Conservation (phyloP, 2,797 vertebrate species). For the Phaenicophaeus curvirostris region DNA sequence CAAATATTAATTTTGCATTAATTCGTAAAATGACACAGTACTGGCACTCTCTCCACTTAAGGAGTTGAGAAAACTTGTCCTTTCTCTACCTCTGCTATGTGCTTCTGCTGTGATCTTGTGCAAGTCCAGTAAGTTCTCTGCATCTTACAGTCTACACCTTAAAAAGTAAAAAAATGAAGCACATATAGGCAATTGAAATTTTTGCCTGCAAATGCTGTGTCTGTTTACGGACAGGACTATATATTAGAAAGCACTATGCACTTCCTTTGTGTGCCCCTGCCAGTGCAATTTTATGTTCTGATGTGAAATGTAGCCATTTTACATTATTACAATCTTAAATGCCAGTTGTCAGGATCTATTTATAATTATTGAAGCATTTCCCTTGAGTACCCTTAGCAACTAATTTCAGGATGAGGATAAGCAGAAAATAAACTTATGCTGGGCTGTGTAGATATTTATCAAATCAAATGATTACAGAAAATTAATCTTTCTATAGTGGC, state of each 20-base stretch:
- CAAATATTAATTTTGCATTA: background rate
- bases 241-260: background rate
- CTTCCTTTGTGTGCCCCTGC: background rate
- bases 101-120: background rate
- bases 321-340: constrained; percentile 26
- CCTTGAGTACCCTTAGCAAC: constrained; percentile 42
- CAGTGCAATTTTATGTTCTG: background rate
- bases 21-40: background rate
- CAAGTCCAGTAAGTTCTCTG: background rate
- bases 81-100: background rate
- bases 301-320: constrained; percentile 14
- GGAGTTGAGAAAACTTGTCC: background rate
- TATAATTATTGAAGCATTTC: constrained; percentile 29
- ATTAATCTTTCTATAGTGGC: constrained; percentile 58
- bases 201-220: background rate
- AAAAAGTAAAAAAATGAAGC: background rate
- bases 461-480: constrained; percentile 60
- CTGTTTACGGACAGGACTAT: background rate
- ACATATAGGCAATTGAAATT: background rate
- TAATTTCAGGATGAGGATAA: constrained; percentile 48
- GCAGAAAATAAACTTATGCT: constrained; percentile 51
- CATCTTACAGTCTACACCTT: background rate
- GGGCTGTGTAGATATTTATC: constrained; percentile 35
- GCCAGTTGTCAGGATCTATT: constrained; percentile 39
- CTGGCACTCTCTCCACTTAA: background rate